Evolutionary conservation across 2,113 vertebrate species (phyloP).

Genomic region (Rattus rattus): DNA sequence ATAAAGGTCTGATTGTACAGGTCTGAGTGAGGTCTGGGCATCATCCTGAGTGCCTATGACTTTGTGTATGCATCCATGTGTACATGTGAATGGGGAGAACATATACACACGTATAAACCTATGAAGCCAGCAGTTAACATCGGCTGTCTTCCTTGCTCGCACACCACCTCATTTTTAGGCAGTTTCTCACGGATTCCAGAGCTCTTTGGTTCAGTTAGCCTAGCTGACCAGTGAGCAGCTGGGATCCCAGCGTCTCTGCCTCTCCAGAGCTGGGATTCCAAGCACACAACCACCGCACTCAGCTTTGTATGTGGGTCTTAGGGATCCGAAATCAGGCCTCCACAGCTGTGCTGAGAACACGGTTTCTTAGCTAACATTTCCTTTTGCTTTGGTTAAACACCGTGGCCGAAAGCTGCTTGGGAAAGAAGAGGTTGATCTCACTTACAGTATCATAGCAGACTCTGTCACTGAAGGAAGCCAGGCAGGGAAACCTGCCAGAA

Average conservation of each 20-base stretch:
- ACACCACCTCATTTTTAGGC: not conserved
- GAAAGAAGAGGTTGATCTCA: not conserved
- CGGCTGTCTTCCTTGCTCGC: not conserved
- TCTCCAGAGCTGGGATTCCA: not conserved
- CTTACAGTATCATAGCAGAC: accelerated
- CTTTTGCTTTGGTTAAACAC: not conserved
- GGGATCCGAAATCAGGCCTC: not conserved
- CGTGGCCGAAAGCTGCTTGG: not conserved
- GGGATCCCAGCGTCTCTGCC: not conserved
- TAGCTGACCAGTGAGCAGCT: no score
- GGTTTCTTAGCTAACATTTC: not conserved
- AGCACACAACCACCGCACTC: no score
- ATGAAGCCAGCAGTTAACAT: not conserved
- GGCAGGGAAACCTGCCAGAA: not conserved
- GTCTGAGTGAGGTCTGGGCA: not conserved
- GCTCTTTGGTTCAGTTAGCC: not conserved
- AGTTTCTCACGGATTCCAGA: not conserved
- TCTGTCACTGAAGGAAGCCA: not conserved
- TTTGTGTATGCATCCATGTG: not conserved
- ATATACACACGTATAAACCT: not conserved
- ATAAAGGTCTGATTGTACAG: not conserved
- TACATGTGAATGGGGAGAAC: not conserved
- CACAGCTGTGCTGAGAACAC: not conserved
- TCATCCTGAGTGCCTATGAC: not conserved
- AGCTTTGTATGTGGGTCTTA: not conserved